Percentiles rank a stretch among this genome's conserved stretches.
Evolutionary conservation across 2,888 invertebrate species (phyloP).

Genomic region (Lumbricus terrestris): DNA sequence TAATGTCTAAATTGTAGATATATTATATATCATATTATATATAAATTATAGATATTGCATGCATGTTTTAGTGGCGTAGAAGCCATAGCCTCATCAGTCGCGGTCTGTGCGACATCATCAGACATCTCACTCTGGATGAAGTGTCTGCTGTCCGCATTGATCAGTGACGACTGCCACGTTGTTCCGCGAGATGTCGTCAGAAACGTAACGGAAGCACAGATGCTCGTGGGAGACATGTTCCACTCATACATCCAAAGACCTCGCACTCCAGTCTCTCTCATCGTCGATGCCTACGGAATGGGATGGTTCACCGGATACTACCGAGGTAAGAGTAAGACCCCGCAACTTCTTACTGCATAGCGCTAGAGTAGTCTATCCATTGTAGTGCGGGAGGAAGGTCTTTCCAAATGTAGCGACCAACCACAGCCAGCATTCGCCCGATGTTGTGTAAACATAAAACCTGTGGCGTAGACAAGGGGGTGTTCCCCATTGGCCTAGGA

Average conservation of each 20-base stretch:
- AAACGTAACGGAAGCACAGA: neutral
- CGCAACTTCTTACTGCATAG: neutral
- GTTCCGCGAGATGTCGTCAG: neutral
- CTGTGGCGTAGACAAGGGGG: too few species aligned
- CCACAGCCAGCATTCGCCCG: too few species aligned
- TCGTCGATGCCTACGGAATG: slow-evolving; percentile 18
- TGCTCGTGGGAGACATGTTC: slow-evolving; percentile 10
- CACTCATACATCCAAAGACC: neutral
- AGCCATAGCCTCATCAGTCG: neutral
- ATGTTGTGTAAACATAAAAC: too few species aligned
- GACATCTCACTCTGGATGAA: slow-evolving; percentile 22
- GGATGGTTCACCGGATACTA: slow-evolving; percentile 23
- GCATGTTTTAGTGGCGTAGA: slow-evolving; percentile 16
- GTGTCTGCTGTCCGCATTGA: neutral
- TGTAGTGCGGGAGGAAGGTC: too few species aligned
- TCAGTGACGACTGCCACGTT: neutral
- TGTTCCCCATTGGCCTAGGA: too few species aligned
- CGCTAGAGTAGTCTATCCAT: too few species aligned
- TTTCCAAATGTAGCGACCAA: too few species aligned
- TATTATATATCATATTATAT: too few species aligned
- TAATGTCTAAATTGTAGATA: too few species aligned
- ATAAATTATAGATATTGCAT: too few species aligned
- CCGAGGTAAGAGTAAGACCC: slow-evolving; percentile 16
- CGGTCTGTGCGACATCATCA: neutral
- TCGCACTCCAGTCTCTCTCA: neutral